A percentile compares a stretch with the other conserved stretches of the same genome.
Evolutionary conservation across 2,888 invertebrate genomes (phyloP).

Genomic region (Eupithecia tripunctaria): DNA sequence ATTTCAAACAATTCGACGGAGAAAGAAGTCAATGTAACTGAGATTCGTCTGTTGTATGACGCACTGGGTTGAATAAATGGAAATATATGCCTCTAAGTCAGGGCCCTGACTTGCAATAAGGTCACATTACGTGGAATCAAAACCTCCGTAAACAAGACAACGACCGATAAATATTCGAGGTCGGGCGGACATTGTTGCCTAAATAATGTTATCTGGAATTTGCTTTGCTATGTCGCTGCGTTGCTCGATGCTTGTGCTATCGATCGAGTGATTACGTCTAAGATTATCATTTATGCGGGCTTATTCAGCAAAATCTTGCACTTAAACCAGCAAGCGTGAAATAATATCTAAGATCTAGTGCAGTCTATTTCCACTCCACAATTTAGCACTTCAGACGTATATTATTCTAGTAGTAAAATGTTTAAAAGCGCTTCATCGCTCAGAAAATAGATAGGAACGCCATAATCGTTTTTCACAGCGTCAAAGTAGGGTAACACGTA

Average conservation of each 20-base stretch:
- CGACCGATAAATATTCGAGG: constrained; percentile 75
- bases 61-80: background rate
- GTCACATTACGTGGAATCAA: constrained; percentile 45
- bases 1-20: background rate
- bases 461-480: constrained; percentile 34
- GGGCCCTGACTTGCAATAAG: constrained; percentile 12
- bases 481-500: constrained; percentile 30
- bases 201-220: constrained; percentile 60
- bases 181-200: constrained; percentile 60
- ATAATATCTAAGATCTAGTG: constrained; percentile 15
- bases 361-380: constrained; percentile 14
- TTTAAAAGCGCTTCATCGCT: constrained; percentile 27
- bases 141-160: constrained; percentile 71
- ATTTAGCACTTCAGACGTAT: constrained; percentile 20
- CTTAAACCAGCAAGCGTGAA: background rate
- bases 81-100: background rate
- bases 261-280: constrained; percentile 24
- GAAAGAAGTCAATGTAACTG: background rate
- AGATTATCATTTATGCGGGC: constrained; percentile 24
- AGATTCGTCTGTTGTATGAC: background rate
- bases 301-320: background rate
- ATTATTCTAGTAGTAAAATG: constrained; percentile 33
- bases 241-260: constrained; percentile 20
- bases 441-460: constrained; percentile 25
- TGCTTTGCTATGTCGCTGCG: background rate